Evolutionary conservation across 2,888 invertebrate genomes (phyloP), one percentile per base, ranked within the genome.

Genomic region (Caenorhabditis auriculariae): DNA sequence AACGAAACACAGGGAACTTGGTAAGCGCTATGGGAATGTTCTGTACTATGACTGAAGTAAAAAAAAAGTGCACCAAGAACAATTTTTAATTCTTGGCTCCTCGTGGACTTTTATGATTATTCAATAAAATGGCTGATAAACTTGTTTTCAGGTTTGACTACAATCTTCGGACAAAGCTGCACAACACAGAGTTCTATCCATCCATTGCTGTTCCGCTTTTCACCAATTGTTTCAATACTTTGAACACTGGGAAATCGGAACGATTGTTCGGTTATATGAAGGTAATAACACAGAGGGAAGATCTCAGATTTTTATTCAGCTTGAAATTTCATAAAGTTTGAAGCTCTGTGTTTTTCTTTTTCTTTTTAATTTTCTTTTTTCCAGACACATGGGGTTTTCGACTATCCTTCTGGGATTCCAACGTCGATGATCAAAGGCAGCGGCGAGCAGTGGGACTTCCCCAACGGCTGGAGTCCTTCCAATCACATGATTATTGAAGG

Each of bases 401-500:
- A 64, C 24, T 75, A 66, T 44, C 60, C 69, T 15, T 64, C 66
- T 9, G 76, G 76, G 17, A 65, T 77, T 23, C 76, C 75, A 2
- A 63, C 73, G 0, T 70, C 71, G 21, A 58, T 74, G 65, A 47
- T 60, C 7, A 61, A 88, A 23, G 89, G 89, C 0, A 90, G 90
- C 4, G 89, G 91, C 7, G 59, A 74, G 50, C 74, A 74, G 44
- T 76, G 75, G 78, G 78, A 78, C 53, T 76, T 75, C 60, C 78
- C 77, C 6, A 78, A 78, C 49, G 74, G 75, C 29, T 75, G 71
- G 74, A 57, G 60, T 53, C 70, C 66, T 7, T 66, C 74, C 27
- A 69, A 75, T 82, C 89, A 93, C 79, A 88, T 93, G 48, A 84
- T 92, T 72, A 88, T 93, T 15, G 87, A 88, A 75, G 91, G 90